phyloP scores from a whole-genome alignment of 1,140 invertebrate species.

The Brachionus paranguensis region DNA sequence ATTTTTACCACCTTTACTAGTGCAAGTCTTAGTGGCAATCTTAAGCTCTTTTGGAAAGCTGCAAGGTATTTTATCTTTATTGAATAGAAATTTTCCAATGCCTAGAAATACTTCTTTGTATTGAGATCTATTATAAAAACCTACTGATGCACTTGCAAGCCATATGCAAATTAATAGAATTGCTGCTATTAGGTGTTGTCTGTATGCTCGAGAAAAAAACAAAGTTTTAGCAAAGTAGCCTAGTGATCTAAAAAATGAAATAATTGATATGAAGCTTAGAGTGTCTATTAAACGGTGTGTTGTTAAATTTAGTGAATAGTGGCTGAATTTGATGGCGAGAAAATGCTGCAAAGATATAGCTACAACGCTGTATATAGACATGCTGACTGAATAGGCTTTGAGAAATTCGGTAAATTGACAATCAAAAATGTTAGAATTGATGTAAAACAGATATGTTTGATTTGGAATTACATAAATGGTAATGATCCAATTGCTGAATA shows the following conservation, averaged over 20 bases:
- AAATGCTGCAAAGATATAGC: constrained; percentile 18
- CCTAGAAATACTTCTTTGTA: neutral
- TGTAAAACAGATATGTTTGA: neutral
- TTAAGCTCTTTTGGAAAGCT: neutral
- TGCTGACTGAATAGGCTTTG: constrained; percentile 1
- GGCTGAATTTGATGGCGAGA: neutral
- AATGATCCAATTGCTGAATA: neutral
- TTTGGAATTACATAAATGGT: constrained; percentile 16
- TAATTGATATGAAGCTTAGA: neutral
- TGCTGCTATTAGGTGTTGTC: neutral
- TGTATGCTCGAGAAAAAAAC: neutral
- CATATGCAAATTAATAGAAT: neutral
- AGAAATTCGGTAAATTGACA: constrained; percentile 23
- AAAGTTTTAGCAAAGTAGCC: neutral
- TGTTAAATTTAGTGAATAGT: neutral
- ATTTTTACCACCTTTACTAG: neutral
- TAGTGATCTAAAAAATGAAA: constrained; percentile 7
- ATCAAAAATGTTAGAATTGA: neutral
- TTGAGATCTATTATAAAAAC: neutral
- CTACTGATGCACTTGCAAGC: neutral
- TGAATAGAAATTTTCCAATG: neutral
- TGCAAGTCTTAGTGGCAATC: neutral
- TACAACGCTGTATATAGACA: constrained; percentile 27
- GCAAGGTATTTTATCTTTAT: constrained; percentile 6
- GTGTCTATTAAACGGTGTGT: neutral